phyloP scores from a whole-genome alignment of 2,888 invertebrate species.

The Zeuzera pyrina region DNA sequence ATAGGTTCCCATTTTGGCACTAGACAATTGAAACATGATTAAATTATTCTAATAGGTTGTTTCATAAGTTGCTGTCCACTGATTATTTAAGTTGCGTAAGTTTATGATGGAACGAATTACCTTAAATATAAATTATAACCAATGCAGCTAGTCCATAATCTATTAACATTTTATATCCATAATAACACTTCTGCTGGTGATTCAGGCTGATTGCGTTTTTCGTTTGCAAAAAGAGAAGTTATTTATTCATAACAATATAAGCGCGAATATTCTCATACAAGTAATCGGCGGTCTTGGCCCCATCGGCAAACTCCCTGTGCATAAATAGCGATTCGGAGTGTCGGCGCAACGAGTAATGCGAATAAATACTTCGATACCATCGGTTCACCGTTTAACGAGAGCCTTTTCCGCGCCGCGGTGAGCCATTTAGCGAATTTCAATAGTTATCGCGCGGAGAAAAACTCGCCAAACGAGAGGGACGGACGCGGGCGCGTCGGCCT shows the following conservation, averaged over 20 bases:
- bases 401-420: constrained; percentile 70
- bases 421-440: constrained; percentile 73
- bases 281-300: constrained; percentile 31
- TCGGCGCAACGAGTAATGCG: constrained; percentile 50
- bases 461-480: constrained; percentile 55
- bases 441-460: constrained; percentile 71
- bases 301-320: constrained; percentile 36
- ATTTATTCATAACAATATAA: constrained; percentile 39
- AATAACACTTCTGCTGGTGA: constrained; percentile 20
- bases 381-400: constrained; percentile 68
- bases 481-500: constrained; percentile 27
- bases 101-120: constrained; percentile 14
- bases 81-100: too few relatives aligned
- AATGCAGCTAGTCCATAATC: constrained; percentile 20
- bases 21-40: too few relatives aligned
- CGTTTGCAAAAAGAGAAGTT: constrained; percentile 31
- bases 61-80: not conserved
- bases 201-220: constrained; percentile 27
- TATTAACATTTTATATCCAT: constrained; percentile 21
- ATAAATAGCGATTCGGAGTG: constrained; percentile 55
- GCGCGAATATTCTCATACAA: constrained; percentile 33
- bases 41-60: not conserved
- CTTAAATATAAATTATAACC: constrained; percentile 3
- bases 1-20: too few relatives aligned
- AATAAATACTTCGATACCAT: constrained; percentile 68